phyloP scores from a whole-genome alignment of 37 sponge, comb jelly and placozoan species.

The Ephydatia muelleri region DNA sequence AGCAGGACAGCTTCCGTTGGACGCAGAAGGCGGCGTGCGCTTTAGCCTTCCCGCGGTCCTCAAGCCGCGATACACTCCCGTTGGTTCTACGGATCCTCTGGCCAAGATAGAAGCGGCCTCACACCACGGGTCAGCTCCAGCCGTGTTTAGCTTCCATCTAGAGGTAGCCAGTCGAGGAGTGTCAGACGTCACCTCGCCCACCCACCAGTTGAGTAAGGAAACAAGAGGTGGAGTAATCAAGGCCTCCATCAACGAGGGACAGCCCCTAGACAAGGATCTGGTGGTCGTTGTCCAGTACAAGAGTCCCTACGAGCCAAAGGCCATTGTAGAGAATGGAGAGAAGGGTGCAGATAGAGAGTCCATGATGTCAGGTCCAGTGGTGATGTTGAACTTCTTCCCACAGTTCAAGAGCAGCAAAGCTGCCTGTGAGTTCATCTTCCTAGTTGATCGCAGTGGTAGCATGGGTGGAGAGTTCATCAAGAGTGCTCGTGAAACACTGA shows the following conservation, averaged over 20 bases:
- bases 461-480: conserved; percentile 63
- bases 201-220: conserved; percentile 29
- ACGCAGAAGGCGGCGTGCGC: background rate
- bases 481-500: conserved; percentile 49
- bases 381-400: conserved; percentile 62
- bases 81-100: conserved; percentile 34
- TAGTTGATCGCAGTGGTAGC: conserved; percentile 75
- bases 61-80: conserved; percentile 50
- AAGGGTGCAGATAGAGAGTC: conserved; percentile 2
- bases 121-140: conserved; percentile 11
- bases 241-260: conserved; percentile 32
- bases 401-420: conserved; percentile 7
- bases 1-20: conserved; percentile 45
- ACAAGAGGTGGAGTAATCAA: background rate
- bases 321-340: conserved; percentile 41
- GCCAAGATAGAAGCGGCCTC: conserved; percentile 20
- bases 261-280: conserved; percentile 22
- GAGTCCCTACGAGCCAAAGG: conserved; percentile 40
- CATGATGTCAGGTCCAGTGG: conserved; percentile 34
- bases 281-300: conserved; percentile 39
- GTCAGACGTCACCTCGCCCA: conserved; percentile 40
- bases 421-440: conserved; percentile 68
- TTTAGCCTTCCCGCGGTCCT: conserved; percentile 48
- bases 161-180: conserved; percentile 24
- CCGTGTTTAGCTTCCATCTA: conserved; percentile 42